Conservation (phyloP, 2,113 vertebrate species). For the Plotosus lineatus region DNA sequence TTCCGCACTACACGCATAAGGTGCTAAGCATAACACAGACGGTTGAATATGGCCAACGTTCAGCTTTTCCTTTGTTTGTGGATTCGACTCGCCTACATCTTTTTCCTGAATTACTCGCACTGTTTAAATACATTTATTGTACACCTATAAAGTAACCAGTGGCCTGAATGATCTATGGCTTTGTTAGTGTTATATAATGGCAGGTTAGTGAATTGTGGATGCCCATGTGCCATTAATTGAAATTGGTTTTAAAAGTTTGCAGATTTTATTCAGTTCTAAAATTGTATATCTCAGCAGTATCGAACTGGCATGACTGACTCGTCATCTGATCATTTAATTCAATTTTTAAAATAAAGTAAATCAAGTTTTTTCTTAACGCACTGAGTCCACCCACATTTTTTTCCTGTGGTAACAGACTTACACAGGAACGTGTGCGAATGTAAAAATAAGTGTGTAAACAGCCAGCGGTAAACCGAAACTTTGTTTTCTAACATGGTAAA, state of each 20-base stretch:
- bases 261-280: neutral
- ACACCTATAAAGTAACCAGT: slow-evolving; percentile 72
- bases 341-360: neutral
- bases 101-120: slow-evolving; percentile 70
- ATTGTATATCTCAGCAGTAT: neutral
- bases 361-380: neutral
- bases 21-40: slow-evolving; percentile 82
- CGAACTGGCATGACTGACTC: neutral
- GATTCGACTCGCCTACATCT: slow-evolving; percentile 70
- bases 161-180: slow-evolving; percentile 31
- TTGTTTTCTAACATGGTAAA: neutral
- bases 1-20: slow-evolving; percentile 59
- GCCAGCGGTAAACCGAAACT: neutral
- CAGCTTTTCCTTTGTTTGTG: slow-evolving; percentile 72
- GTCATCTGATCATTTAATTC: neutral
- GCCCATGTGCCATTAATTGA: neutral
- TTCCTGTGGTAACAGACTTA: neutral
- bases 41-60: slow-evolving; percentile 70
- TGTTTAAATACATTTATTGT: slow-evolving; percentile 78
- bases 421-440: neutral
- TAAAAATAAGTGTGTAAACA: neutral
- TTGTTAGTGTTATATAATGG: slow-evolving; percentile 26
- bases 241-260: neutral
- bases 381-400: neutral
- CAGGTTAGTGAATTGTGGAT: slow-evolving; percentile 15